Percentiles rank a stretch among this genome's conserved stretches.
phyloP scores from a whole-genome alignment of 2,113 vertebrate genomes.

The Callospermophilus lateralis region DNA sequence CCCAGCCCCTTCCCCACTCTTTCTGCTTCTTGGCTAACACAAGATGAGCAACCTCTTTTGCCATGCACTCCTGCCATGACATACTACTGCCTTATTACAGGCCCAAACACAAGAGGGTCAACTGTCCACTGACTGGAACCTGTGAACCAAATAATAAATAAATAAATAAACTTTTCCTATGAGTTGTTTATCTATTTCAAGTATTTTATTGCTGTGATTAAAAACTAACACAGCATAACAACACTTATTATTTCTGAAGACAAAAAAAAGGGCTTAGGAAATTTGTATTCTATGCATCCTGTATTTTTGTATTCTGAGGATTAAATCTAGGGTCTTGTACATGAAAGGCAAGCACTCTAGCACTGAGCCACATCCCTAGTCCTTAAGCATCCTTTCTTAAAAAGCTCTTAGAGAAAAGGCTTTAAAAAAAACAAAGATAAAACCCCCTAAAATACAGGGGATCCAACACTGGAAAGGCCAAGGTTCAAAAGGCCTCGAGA shows the following conservation, averaged over 20 bases:
- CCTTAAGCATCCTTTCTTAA: not conserved
- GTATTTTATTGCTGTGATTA: not conserved
- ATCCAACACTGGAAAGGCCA: not conserved
- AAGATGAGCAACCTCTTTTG: not conserved
- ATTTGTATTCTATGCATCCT: not conserved
- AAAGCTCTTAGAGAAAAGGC: conserved; percentile 25
- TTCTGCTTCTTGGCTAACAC: not conserved
- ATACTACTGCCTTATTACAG: not conserved
- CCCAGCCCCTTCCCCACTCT: too few relatives aligned
- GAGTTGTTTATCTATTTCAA: not conserved
- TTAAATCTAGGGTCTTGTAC: too few relatives aligned
- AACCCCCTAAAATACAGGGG: not conserved
- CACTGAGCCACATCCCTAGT: too few relatives aligned
- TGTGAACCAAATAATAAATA: not conserved
- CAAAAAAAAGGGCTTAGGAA: not conserved
- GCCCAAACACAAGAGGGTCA: not conserved
- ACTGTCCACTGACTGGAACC: not conserved
- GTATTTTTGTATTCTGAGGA: not conserved
- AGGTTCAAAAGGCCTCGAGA: not conserved
- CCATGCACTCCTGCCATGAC: not conserved
- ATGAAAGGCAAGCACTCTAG: too few relatives aligned
- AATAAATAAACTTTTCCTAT: not conserved
- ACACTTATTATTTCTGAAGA: not conserved
- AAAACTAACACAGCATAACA: not conserved
- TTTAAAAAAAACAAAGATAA: conserved; percentile 8